phyloP scores from a whole-genome alignment of 2,888 invertebrate species.

The Oxystoma pomonae region DNA sequence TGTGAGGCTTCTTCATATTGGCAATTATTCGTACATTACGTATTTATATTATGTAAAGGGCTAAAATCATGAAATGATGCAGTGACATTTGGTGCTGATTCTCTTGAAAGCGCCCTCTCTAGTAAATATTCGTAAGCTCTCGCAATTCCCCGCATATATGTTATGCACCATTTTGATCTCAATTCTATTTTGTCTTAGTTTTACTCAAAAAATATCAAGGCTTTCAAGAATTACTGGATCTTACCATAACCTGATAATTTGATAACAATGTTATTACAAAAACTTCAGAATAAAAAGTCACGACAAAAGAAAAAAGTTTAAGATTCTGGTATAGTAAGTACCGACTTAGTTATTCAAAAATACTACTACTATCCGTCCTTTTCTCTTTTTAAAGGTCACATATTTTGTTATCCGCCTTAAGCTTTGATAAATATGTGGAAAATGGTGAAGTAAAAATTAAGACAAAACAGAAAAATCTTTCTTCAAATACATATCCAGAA shows the following conservation, averaged over 20 bases:
- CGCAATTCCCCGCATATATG: background rate
- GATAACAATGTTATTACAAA: background rate
- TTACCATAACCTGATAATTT: background rate
- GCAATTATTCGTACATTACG: too few species aligned
- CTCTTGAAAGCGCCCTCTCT: background rate
- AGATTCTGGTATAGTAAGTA: too few species aligned
- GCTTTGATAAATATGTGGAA: too few species aligned
- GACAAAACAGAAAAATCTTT: background rate
- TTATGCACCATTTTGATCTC: background rate
- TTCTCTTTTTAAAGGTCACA: too few species aligned
- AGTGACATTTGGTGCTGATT: background rate
- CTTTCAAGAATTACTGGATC: too few species aligned
- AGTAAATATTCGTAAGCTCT: background rate
- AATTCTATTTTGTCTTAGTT: background rate
- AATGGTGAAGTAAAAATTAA: background rate
- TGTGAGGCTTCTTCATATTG: too few species aligned
- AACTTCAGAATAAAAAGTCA: background rate
- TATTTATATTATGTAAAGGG: too few species aligned
- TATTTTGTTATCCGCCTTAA: too few species aligned
- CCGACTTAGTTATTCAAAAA: too few species aligned
- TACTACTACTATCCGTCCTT: too few species aligned
- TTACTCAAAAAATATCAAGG: background rate
- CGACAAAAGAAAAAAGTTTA: too few species aligned
- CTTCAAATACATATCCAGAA: background rate
- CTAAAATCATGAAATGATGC: too few species aligned